Percentiles rank a stretch among this genome's conserved stretches.
Evolutionary conservation across 30 jellyfish, hydroid and myxozoan species (phyloP).

Genomic region (Aurelia sp.): DNA sequence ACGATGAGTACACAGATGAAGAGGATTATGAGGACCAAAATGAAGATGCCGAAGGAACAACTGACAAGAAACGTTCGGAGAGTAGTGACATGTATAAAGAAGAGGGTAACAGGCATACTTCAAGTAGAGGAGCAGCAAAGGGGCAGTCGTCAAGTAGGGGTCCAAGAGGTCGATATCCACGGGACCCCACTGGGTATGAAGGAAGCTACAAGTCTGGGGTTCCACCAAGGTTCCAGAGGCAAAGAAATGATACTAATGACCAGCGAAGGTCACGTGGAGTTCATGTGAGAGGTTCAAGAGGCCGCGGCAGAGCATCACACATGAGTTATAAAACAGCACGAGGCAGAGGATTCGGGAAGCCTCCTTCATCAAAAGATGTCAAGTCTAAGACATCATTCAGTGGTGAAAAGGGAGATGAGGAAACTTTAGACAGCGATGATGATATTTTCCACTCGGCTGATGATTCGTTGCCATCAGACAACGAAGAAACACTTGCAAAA

Average conservation of each 20-base stretch:
- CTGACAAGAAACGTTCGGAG: not conserved
- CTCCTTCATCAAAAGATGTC: conserved; percentile 25
- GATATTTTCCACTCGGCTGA: conserved; percentile 65
- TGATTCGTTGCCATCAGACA: conserved; percentile 43
- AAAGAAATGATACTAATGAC: not conserved
- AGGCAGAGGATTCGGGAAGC: conserved; percentile 56
- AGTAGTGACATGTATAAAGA: not conserved
- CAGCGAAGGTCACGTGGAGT: conserved; percentile 49
- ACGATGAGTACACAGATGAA: not conserved
- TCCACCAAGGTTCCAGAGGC: conserved; percentile 61
- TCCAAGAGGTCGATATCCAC: conserved; percentile 21
- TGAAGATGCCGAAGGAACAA: not conserved
- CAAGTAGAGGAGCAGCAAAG: conserved; percentile 26
- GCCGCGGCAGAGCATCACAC: conserved; percentile 49
- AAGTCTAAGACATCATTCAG: conserved; percentile 14
- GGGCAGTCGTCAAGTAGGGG: conserved; percentile 36
- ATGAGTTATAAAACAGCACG: conserved; percentile 24
- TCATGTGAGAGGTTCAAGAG: conserved; percentile 44
- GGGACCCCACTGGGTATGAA: conserved; percentile 41
- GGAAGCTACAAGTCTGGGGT: conserved; percentile 24
- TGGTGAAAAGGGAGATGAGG: conserved; percentile 49
- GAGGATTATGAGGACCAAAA: conserved; percentile 17
- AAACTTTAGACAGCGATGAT: conserved; percentile 55
- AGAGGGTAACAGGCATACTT: not conserved
- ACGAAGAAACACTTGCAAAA: conserved; percentile 33